phyloP scores from a whole-genome alignment of 2,888 invertebrate genomes.

The Copidosoma aretas region DNA sequence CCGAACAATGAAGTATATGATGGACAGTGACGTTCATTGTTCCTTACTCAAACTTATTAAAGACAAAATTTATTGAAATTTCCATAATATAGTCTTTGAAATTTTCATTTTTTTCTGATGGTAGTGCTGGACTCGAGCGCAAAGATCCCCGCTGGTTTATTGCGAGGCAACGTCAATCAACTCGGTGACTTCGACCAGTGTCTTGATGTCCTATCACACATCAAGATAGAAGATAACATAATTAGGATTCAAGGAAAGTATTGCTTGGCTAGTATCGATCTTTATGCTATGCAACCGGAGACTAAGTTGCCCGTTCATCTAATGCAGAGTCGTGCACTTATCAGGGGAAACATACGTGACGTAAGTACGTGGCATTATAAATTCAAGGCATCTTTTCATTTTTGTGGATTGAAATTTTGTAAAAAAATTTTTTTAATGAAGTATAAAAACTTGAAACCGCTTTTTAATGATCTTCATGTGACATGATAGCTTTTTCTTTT shows the following conservation, averaged over 20 bases:
- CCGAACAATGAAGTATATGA: background rate
- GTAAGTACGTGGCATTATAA: slow-evolving; percentile 57
- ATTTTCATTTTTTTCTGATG: background rate
- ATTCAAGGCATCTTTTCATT: background rate
- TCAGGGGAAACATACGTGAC: slow-evolving; percentile 72
- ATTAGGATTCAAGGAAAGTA: slow-evolving; percentile 74
- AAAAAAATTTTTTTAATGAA: no score
- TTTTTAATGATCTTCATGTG: no score
- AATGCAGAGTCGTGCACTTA: slow-evolving; percentile 70
- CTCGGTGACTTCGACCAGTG: slow-evolving; percentile 77
- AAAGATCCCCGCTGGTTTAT: slow-evolving; percentile 73
- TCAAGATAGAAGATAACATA: slow-evolving; percentile 67
- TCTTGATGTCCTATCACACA: slow-evolving; percentile 65
- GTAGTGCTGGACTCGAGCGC: slow-evolving; percentile 76
- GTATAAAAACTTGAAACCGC: no score
- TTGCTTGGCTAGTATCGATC: slow-evolving; percentile 72
- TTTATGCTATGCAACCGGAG: slow-evolving; percentile 67
- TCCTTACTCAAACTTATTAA: background rate
- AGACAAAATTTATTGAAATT: background rate
- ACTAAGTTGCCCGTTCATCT: slow-evolving; percentile 71
- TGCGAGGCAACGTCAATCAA: slow-evolving; percentile 76
- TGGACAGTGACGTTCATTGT: background rate
- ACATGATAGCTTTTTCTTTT: no score
- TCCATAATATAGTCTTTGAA: slow-evolving; percentile 11
- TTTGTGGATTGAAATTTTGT: no score